Conservation (phyloP, 1,140 invertebrate species). For the Pectinophora gossypiella region DNA sequence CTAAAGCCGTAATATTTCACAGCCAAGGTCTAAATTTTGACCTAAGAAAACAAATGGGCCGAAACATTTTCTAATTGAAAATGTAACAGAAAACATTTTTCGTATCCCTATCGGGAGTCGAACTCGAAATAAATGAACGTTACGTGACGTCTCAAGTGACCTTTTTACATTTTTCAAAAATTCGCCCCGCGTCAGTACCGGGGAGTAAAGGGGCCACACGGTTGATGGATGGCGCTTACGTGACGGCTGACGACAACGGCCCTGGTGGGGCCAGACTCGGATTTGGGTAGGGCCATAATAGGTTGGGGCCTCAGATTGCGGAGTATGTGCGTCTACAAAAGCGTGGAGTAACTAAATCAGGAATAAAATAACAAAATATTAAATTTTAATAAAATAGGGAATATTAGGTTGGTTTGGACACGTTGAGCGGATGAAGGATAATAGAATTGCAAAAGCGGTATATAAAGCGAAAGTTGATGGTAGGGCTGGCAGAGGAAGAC, state of each 20-base stretch:
- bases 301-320: too few species aligned
- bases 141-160: slow-evolving; percentile 59
- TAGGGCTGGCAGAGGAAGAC: too few species aligned
- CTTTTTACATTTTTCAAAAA: slow-evolving; percentile 74
- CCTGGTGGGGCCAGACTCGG: background rate
- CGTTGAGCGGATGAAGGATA: too few species aligned
- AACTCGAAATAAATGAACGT: slow-evolving; percentile 53
- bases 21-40: too few species aligned
- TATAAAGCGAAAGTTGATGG: too few species aligned
- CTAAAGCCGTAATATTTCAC: too few species aligned
- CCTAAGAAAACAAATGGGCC: slow-evolving; percentile 13
- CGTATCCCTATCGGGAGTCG: slow-evolving; percentile 21
- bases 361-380: too few species aligned
- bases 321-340: too few species aligned
- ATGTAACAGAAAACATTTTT: slow-evolving; percentile 20
- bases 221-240: slow-evolving; percentile 66
- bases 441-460: too few species aligned
- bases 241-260: slow-evolving; percentile 48
- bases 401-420: too few species aligned
- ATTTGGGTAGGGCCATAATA: background rate
- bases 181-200: slow-evolving; percentile 58
- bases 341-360: too few species aligned
- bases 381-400: too few species aligned
- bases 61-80: slow-evolving; percentile 13
- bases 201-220: slow-evolving; percentile 26